Percentiles rank a stretch among this genome's conserved stretches.
phyloP scores from a whole-genome alignment of 2,888 invertebrate species.

The Syrista parreyssii region DNA sequence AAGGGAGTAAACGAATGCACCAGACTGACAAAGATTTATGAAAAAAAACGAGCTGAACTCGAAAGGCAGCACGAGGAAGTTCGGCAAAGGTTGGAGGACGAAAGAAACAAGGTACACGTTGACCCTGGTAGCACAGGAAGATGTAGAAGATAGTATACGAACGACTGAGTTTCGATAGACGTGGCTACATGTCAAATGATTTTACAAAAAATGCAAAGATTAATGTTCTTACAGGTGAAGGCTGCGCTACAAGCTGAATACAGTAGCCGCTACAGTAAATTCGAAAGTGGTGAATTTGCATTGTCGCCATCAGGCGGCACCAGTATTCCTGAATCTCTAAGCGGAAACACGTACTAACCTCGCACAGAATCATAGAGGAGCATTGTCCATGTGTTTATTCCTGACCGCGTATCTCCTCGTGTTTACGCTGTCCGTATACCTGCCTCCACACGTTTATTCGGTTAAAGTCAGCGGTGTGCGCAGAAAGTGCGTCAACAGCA shows the following conservation, averaged over 20 bases:
- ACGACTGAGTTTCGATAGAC: background rate
- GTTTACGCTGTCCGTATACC: background rate
- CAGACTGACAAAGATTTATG: constrained; percentile 80
- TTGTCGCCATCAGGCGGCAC: constrained; percentile 56
- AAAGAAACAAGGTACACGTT: constrained; percentile 71
- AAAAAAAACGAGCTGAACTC: constrained; percentile 80
- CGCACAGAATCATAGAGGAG: background rate
- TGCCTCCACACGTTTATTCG: background rate
- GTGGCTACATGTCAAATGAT: background rate
- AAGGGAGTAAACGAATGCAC: constrained; percentile 91
- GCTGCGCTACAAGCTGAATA: constrained; percentile 59
- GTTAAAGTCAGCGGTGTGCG: background rate
- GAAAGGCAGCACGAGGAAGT: constrained; percentile 84
- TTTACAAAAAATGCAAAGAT: background rate
- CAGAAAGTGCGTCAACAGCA: background rate
- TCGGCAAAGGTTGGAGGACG: constrained; percentile 75
- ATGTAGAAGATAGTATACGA: background rate
- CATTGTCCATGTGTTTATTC: background rate
- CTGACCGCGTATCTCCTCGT: background rate
- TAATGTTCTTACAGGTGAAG: constrained; percentile 49
- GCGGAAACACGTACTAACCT: constrained; percentile 57
- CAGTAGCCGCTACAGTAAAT: constrained; percentile 57
- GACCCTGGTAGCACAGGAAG: background rate
- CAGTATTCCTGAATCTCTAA: constrained; percentile 56
- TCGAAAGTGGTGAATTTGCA: constrained; percentile 56